Evolutionary conservation across 2,797 vertebrate species (phyloP), one percentile per base, ranked within the genome.

Genomic region (Pyrocephalus nanus): DNA sequence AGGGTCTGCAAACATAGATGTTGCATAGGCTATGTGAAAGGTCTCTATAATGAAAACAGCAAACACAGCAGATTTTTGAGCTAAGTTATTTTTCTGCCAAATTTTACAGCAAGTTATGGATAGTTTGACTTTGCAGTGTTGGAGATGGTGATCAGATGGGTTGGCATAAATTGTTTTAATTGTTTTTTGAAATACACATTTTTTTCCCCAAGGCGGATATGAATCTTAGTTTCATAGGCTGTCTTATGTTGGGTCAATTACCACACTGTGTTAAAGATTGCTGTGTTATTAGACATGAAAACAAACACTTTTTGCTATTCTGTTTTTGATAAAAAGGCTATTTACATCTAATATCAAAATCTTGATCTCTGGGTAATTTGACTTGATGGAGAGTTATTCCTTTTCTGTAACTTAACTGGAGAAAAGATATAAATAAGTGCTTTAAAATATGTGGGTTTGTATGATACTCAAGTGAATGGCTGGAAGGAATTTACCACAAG

Each of bases 1-100:
- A 97, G 95, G 94, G 97, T 97, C 91, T 88, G 90, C 95, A 96
- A 97, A 97, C 94, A 93, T 86, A 95, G 96, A 96, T 97, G 94
- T 96, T 96, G 86, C 86, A 64, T 85, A 93, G 93, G 86, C 94
- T 78, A 8, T 47, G 48, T 80, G 91, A 92, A 93, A 96, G 96
- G 83, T 95, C 96, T 96, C 64, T 78, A 27, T 96, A 93, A 94
- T 58, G 79, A 93, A 97, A 96, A 96, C 43, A 43, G 97, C 96
- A 93, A 94, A 84, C 90, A 48, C 95, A 96, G 96, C 95, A 97
- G 93, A 92, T 96, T 97, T 82, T 97, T 88, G 86, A 97, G 94
- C 75, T 38, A 86, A 17, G 71, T 93, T 94, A 92, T 97, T 97
- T 96, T 97, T 97, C 95, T 97, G 94, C 91, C 94, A 97, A 82